Evolutionary conservation across 2,113 vertebrate species (phyloP), one percentile per base, ranked within the genome.

Genomic region (Microtus ochrogaster): DNA sequence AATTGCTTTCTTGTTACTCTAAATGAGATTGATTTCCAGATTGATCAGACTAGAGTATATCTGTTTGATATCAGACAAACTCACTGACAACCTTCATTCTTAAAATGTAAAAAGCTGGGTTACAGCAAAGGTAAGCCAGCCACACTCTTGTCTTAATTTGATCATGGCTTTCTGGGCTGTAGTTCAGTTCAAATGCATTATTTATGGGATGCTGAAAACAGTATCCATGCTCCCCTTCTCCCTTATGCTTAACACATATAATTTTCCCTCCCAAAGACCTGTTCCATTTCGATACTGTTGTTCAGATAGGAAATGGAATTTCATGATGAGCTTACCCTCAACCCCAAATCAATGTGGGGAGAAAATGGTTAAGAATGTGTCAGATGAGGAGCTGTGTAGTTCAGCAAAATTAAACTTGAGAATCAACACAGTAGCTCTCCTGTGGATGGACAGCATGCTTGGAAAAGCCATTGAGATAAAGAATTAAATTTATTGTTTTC

Each of bases 81-180:
- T 61, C 63, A 44, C n/a, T 61, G 19, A 89, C 7, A 86, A 22
- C 61, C 26, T 94, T 44, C 17, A 65, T 87, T 79, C 76, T 95
- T 91, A 90, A 95, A 89, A 52, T 81, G 81, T 76, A 76, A 55
- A 93, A 95, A 95, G 47, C 58, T 92, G 65, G 70, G 11, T 81
- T 84, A 82, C 21, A 63, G 30, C 65, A 72, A 94, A 97, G 49
- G 66, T 77, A 61, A 72, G 52, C 79, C 81, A 47, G 61, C 79
- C 81, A 47, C 24, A 63, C 2, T 79, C 73, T 74, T 74, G 17
- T 65, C 41, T 95, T 70, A 65, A 93, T 68, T 61, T 96, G 87
- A 68, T 92, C 44, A n/a, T 89, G 13, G 14, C 30, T 30, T 90
- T 89, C 73, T 68, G 14, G 90, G 49, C 72, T 88, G 2, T 88